Base-by-base conservation (phyloP, 2,888 invertebrate species). In the Drymonia ruficornis region DNA sequence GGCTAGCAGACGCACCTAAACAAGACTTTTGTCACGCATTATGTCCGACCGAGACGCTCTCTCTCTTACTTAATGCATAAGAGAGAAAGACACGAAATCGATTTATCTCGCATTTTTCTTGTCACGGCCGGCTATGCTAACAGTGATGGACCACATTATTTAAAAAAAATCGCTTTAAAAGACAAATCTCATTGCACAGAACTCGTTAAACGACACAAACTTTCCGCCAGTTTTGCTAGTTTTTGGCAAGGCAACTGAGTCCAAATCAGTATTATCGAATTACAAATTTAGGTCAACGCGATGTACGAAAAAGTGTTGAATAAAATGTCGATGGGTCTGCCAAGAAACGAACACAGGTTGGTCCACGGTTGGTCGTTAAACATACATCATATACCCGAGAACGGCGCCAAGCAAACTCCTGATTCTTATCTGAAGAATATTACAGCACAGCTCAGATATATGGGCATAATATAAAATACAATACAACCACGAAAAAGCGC, bases 221-320 rank as follows among this genome's bases (percentile, higher is more conserved):
- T 50, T 54, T n/a, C 23, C n/a, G n/a, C 13, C 19, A 52, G 49
- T 55, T 56, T 52, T 57, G 53, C 50, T 48, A 49, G 58, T 61
- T 70, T 63, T 76, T 78, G 78, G 74, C 78, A 79, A 65, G 49
- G 59, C 65, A 65, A 49, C 56, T 47, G 49, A 59, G 55, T 56
- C 53, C 36, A 59, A 67, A 74, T 76, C 68, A 72, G 64, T 68
- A 57, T 69, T 72, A 72, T 74, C 60, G 62, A 55, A 61, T 70
- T 74, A 70, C 53, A 68, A 59, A 81, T 81, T 65, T 83, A 69
- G 83, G 83, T 83, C 85, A 81, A 70, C 69, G 70, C 70, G 51
- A 56, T 55, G 23, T 51, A 29, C 51, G 55, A 69, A 49, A 23
- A 47, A 29, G 50, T 68, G 74, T 72, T 56, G 52, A 18, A 53